A percentile compares a stretch with the other conserved stretches of the same genome.
phyloP scores from a whole-genome alignment of 2,888 invertebrate genomes.

The Epinotia nisella region DNA sequence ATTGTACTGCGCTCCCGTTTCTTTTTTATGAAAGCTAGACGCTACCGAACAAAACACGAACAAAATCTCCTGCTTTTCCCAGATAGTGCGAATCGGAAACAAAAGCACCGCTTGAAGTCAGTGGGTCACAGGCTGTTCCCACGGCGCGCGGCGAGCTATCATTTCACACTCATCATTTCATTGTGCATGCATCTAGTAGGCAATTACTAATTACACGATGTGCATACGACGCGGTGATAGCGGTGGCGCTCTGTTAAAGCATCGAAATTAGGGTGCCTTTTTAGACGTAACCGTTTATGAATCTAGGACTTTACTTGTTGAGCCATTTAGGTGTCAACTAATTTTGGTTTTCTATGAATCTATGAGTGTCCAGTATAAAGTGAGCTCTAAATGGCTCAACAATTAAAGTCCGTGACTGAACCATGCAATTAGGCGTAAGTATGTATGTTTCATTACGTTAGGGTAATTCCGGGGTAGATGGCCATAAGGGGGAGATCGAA shows the following conservation, averaged over 20 bases:
- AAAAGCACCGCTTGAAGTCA: constrained; percentile 31
- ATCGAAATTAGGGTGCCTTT: neutral
- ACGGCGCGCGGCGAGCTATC: constrained; percentile 24
- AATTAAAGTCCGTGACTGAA: too few species aligned
- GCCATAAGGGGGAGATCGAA: too few species aligned
- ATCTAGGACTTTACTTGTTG: too few species aligned
- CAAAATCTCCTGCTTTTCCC: constrained; percentile 11
- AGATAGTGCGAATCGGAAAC: constrained; percentile 30
- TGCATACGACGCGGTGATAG: neutral
- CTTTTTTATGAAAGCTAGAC: constrained; percentile 18
- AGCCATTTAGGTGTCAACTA: too few species aligned
- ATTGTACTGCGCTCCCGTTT: neutral
- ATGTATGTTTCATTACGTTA: too few species aligned
- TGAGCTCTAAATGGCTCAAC: too few species aligned
- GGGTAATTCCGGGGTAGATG: too few species aligned
- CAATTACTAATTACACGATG: constrained; percentile 21
- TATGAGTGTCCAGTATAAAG: too few species aligned
- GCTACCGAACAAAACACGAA: neutral
- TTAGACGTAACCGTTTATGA: too few species aligned
- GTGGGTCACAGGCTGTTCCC: constrained; percentile 41
- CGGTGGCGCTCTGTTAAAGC: neutral
- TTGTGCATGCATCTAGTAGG: constrained; percentile 20
- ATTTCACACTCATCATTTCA: constrained; percentile 36
- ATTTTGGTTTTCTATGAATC: too few species aligned
- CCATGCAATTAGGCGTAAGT: too few species aligned